phyloP scores from a whole-genome alignment of 2,113 vertebrate genomes.

The Phainopepla nitens region DNA sequence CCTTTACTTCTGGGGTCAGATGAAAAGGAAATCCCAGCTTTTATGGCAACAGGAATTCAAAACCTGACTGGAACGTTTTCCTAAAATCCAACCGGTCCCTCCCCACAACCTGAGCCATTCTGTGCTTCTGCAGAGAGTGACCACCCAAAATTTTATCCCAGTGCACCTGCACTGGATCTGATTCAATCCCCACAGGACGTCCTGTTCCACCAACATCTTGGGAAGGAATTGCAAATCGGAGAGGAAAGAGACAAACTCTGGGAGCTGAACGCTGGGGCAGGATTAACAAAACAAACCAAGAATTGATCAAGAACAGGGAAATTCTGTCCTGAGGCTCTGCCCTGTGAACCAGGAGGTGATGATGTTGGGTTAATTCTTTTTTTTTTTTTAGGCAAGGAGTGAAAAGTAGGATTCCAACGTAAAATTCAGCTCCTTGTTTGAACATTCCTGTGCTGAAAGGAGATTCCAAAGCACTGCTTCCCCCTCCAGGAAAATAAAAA shows the following conservation, averaged over 20 bases:
- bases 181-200: not conserved
- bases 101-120: not conserved
- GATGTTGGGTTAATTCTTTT: fast-evolving
- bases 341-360: fast-evolving
- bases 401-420: not conserved
- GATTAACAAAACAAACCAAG: not conserved
- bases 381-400: not conserved
- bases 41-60: not conserved
- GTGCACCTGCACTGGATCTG: not conserved
- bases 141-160: not conserved
- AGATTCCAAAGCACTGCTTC: not conserved
- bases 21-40: not conserved
- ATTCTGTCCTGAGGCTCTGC: not conserved
- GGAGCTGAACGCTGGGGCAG: not conserved
- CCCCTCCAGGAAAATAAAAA: not conserved
- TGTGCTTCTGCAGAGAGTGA: not conserved
- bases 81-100: not conserved
- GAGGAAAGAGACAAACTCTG: not conserved
- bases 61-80: not conserved
- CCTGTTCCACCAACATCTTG: not conserved
- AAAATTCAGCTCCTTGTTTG: not conserved
- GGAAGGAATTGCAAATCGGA: not conserved
- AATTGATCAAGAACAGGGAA: not conserved
- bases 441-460: not conserved
- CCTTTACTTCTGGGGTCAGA: not conserved